Evolutionary conservation across 2,888 invertebrate genomes (phyloP), one percentile per base, ranked within the genome.

Genomic region (Yponomeuta malinellus): DNA sequence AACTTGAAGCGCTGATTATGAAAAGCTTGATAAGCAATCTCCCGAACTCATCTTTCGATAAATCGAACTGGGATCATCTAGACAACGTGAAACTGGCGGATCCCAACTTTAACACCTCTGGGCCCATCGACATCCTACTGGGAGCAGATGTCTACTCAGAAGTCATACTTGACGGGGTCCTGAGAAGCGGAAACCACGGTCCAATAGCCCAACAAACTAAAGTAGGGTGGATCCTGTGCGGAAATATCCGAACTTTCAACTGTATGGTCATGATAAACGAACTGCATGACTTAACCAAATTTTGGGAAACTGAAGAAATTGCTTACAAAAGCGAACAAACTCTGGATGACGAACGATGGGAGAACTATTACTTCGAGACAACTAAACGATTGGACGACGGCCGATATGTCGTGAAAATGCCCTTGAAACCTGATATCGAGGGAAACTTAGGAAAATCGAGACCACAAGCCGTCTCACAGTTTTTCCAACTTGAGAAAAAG

Each of bases 381-480:
- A 64, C 64, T 5, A 59, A 65, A 31, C 67, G 74, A 65, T 5
- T 0, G 0, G 2, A 37, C 0, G 71, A 73, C n/a, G 74, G 74
- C 15, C 70, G 71, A 69, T 75, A 75, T 33, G 70, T 73, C 0
- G 75, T 75, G 0, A 71, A 71, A 63, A 73, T 74, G 71, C 75
- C 75, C 10, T 23, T 75, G 2, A 68, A 0, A 5, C 23, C 71
- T 0, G 63, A 73, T 48, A 73, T 63, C 59, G 67, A 73, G 29
- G 12, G 65, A 66, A 70, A 75, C 23, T 48, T 76, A 2, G 73
- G 72, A 31, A 69, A 64, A 10, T 73, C 75, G 23, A 72, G 65
- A 68, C 0, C 6, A 2, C 37, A 66, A 2, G 74, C 74, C 8
- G n/a, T 74, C 2, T 72, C 72, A 1, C 73, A 73, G 59, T 72